Evolutionary conservation across 1,140 invertebrate species (phyloP).

Genomic region (Dufourea novaeangliae): DNA sequence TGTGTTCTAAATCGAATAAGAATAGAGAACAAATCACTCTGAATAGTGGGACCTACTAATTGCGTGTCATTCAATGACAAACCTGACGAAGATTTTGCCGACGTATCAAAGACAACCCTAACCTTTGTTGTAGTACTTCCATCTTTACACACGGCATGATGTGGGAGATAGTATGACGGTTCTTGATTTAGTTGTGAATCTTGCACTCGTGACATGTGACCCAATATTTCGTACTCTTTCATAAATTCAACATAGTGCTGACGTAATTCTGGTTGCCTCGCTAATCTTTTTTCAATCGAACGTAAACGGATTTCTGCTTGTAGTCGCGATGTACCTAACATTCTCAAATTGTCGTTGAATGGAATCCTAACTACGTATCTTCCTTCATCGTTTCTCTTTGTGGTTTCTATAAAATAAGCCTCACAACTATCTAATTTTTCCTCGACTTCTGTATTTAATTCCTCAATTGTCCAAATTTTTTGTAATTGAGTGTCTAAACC

Average conservation of each 20-base stretch:
- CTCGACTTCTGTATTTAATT: not conserved
- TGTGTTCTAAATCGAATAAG: too few relatives aligned
- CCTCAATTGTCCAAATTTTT: constrained; percentile 3
- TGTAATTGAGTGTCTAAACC: not conserved
- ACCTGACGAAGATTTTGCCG: too few relatives aligned
- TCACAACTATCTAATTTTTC: not conserved
- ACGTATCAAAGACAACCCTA: too few relatives aligned
- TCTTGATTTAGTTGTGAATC: too few relatives aligned
- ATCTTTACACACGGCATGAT: too few relatives aligned
- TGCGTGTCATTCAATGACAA: too few relatives aligned
- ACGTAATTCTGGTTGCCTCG: not conserved
- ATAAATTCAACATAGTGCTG: constrained; percentile 3
- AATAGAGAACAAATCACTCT: too few relatives aligned
- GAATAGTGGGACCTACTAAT: too few relatives aligned
- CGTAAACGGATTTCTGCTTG: not conserved
- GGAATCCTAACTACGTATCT: constrained; percentile 6
- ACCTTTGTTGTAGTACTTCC: too few relatives aligned
- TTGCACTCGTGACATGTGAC: not conserved
- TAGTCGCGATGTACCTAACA: constrained; percentile 65
- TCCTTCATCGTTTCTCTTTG: not conserved
- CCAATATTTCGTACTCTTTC: not conserved
- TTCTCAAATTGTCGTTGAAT: too few relatives aligned
- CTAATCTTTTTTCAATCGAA: not conserved
- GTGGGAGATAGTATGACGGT: too few relatives aligned
- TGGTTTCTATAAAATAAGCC: not conserved